Evolutionary conservation across 1,140 invertebrate genomes (phyloP), one percentile per base, ranked within the genome.

Genomic region (Danaus melanippus): DNA sequence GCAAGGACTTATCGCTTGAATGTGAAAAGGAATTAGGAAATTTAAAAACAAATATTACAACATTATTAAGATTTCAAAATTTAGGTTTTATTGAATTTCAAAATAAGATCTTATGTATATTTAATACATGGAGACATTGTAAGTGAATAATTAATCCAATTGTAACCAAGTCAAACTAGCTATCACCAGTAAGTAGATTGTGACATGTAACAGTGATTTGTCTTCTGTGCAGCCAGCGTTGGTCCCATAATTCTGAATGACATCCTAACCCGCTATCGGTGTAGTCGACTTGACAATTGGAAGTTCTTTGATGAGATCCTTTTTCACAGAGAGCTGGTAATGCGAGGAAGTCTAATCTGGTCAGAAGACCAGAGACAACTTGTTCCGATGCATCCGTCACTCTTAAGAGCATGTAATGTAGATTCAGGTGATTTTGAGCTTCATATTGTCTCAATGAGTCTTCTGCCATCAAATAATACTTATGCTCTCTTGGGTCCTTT

Each of bases 331-430:
- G 5, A 3, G 2, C 2, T 8, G 6, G 21, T 32, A 32, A 0
- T 1, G 21, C 21, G 7, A 32, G n/a, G 12, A 51, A 51, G 41
- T 51, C 41, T n/a, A 51, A 0, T 17, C 12, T 42, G 8, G 32
- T 51, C 10, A 43, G 12, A 8, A 21, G 7, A 9, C 50, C 50
- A 21, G 50, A 9, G 10, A 52, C 50, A n/a, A 45, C 40, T 45
- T 52, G 50, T 21, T 9, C 12, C 1, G 50, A 45, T 45, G 9
- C 50, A 8, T 9, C n/a, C 15, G 9, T 45, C 7, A 52, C 50
- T 12, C 11, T 15, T 9, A 40, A 0, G 9, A 12, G 3, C 17
- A 50, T 3, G 21, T 50, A 7, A 9, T 10, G 0, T 11, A 3
- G 4, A 8, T 12, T 9, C 9, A 45, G 41, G 12, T 43, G 21